Evolutionary conservation across 2,888 invertebrate genomes (phyloP).

Genomic region (Timema cristinae): DNA sequence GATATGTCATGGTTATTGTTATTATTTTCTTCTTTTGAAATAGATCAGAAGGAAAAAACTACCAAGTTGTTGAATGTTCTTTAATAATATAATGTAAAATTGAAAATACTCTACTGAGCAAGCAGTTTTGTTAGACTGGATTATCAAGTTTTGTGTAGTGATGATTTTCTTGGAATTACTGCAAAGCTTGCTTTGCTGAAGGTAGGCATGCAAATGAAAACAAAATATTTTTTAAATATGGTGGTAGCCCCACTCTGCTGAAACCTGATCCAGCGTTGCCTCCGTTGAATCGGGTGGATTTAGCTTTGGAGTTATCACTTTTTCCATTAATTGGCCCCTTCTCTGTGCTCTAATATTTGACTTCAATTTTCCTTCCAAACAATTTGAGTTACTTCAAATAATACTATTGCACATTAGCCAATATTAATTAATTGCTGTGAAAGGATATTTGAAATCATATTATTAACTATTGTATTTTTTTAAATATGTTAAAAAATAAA

Average conservation of each 20-base stretch:
- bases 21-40: conserved; percentile 31
- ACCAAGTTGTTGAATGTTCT: conserved; percentile 34
- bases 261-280: not conserved
- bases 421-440: conserved; percentile 38
- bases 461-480: conserved; percentile 23
- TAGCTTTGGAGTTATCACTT: not conserved
- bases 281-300: not conserved
- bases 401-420: conserved; percentile 40
- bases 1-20: conserved; percentile 30
- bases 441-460: conserved; percentile 32
- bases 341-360: conserved; percentile 35
- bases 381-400: conserved; percentile 9
- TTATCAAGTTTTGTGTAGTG: conserved; percentile 31
- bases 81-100: conserved; percentile 31
- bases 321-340: conserved; percentile 20
- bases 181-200: conserved; percentile 16
- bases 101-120: conserved; percentile 31
- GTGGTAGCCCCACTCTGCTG: not conserved
- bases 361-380: conserved; percentile 34
- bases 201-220: not conserved
- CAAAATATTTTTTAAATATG: not conserved
- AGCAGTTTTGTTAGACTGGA: conserved; percentile 31
- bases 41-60: conserved; percentile 27
- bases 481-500: too few relatives aligned
- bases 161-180: conserved; percentile 28